Percentiles rank a stretch among this genome's conserved stretches.
phyloP scores from a whole-genome alignment of 2,888 invertebrate genomes.

The Hydrotaea diabolus region DNA sequence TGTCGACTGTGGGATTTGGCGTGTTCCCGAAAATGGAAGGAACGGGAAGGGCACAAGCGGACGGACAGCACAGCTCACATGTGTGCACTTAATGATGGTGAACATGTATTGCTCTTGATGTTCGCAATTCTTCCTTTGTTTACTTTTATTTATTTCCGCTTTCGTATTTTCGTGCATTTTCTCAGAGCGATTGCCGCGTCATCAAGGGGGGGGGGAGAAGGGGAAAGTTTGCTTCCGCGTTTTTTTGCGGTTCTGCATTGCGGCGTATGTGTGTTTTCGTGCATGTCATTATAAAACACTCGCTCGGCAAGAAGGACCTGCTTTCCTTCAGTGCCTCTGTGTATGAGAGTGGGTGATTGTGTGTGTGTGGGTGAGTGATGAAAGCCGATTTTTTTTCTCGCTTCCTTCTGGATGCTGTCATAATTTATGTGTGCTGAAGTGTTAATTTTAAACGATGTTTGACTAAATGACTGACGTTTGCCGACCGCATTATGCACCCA shows the following conservation, averaged over 20 bases:
- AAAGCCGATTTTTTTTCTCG: slow-evolving; percentile 33
- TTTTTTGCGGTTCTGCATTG: slow-evolving; percentile 50
- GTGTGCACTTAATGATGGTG: slow-evolving; percentile 63
- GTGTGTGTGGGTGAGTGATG: slow-evolving; percentile 13
- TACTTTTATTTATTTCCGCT: slow-evolving; percentile 42
- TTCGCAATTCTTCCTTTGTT: slow-evolving; percentile 62
- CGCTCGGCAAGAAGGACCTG: slow-evolving; percentile 61
- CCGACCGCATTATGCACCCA: slow-evolving; percentile 55
- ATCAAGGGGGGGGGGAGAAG: slow-evolving; percentile 41
- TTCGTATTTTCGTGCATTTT: slow-evolving; percentile 43
- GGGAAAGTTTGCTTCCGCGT: slow-evolving; percentile 44
- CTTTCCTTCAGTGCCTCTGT: slow-evolving; percentile 49
- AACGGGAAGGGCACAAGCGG: neutral
- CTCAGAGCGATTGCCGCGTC: slow-evolving; percentile 2
- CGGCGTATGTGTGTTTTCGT: slow-evolving; percentile 49
- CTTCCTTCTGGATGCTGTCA: slow-evolving; percentile 45
- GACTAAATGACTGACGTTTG: slow-evolving; percentile 67
- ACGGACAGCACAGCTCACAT: slow-evolving; percentile 49
- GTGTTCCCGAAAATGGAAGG: slow-evolving; percentile 13
- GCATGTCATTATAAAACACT: slow-evolving; percentile 54
- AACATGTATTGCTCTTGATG: slow-evolving; percentile 64
- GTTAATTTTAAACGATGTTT: slow-evolving; percentile 71
- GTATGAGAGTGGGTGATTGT: slow-evolving; percentile 26
- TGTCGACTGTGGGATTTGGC: slow-evolving; percentile 24
- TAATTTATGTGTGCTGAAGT: slow-evolving; percentile 71